Evolutionary conservation across 2,797 vertebrate species (phyloP).

Genomic region (Acanthurus lineatus): DNA sequence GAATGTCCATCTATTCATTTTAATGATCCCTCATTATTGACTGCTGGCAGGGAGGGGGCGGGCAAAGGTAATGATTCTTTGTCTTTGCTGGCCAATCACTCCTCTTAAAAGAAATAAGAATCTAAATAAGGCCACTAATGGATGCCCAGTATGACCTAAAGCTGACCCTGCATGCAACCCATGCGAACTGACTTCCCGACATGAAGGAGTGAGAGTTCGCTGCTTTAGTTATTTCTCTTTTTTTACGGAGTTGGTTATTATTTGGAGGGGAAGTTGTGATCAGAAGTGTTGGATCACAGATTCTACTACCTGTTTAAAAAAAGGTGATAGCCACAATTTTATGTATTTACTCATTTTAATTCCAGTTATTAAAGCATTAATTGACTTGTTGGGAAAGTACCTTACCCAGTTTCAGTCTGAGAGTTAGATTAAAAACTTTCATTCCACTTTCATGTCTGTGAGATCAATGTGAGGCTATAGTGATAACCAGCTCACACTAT

Average conservation of each 20-base stretch:
- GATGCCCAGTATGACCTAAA: constrained; percentile 81
- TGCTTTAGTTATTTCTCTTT: constrained; percentile 41
- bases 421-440: neutral
- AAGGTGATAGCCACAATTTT: neutral
- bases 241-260: constrained; percentile 45
- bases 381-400: neutral
- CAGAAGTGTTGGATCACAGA: constrained; percentile 18
- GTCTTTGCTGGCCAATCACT: constrained; percentile 86
- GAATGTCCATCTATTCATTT: constrained; percentile 90
- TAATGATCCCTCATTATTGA: constrained; percentile 90
- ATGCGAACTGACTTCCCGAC: constrained; percentile 71
- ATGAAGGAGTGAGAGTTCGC: constrained; percentile 32
- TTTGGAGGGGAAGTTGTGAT: constrained; percentile 6
- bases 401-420: neutral
- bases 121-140: constrained; percentile 88
- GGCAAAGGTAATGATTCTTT: constrained; percentile 88
- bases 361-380: neutral
- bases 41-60: constrained; percentile 85
- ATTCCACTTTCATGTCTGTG: constrained; percentile 4
- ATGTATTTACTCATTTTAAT: neutral
- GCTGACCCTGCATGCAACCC: constrained; percentile 74
- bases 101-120: constrained; percentile 85
- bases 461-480: neutral
- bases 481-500: neutral
- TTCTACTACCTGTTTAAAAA: constrained; percentile 16